Conservation (phyloP, 2,797 vertebrate genomes). For the Cyprinodon diabolis region DNA sequence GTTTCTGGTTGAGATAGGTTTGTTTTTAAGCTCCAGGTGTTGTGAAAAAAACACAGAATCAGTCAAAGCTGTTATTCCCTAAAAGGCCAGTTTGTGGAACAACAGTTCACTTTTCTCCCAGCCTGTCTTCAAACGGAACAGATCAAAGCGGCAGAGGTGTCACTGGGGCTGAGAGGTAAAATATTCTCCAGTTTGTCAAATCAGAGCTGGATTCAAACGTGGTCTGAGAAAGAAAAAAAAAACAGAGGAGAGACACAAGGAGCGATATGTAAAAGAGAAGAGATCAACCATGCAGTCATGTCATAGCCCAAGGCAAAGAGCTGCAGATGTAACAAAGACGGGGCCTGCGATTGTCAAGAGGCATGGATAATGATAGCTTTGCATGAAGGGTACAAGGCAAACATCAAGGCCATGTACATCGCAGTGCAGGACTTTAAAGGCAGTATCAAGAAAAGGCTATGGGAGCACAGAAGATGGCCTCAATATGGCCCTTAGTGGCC, state of each 20-base stretch:
- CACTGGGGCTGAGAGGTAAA: slow-evolving; percentile 68
- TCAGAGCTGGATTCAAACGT: slow-evolving; percentile 57
- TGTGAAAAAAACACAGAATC: neutral
- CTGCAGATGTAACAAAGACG: slow-evolving; percentile 82
- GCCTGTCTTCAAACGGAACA: slow-evolving; percentile 7
- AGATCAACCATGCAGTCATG: slow-evolving; percentile 83
- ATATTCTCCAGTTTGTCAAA: slow-evolving; percentile 62
- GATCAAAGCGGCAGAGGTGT: slow-evolving; percentile 66
- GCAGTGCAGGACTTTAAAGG: slow-evolving; percentile 76
- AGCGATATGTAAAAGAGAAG: slow-evolving; percentile 82
- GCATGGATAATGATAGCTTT: slow-evolving; percentile 85
- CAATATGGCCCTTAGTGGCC: slow-evolving; percentile 69
- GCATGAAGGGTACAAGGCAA: slow-evolving; percentile 81
- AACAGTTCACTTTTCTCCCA: slow-evolving; percentile 13
- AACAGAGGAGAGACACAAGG: slow-evolving; percentile 58
- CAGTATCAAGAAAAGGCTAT: slow-evolving; percentile 58
- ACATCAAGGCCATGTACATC: slow-evolving; percentile 79
- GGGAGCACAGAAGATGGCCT: slow-evolving; percentile 68
- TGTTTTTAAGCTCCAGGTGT: neutral
- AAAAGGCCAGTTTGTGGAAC: slow-evolving; percentile 23
- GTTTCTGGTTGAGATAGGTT: neutral
- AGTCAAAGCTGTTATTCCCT: slow-evolving; percentile 8
- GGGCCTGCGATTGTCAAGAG: slow-evolving; percentile 82
- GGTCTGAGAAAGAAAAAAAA: slow-evolving; percentile 45
- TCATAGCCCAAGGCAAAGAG: slow-evolving; percentile 79